Conservation (phyloP, 2,888 invertebrate genomes). For the Drosophila austrosaltans region DNA sequence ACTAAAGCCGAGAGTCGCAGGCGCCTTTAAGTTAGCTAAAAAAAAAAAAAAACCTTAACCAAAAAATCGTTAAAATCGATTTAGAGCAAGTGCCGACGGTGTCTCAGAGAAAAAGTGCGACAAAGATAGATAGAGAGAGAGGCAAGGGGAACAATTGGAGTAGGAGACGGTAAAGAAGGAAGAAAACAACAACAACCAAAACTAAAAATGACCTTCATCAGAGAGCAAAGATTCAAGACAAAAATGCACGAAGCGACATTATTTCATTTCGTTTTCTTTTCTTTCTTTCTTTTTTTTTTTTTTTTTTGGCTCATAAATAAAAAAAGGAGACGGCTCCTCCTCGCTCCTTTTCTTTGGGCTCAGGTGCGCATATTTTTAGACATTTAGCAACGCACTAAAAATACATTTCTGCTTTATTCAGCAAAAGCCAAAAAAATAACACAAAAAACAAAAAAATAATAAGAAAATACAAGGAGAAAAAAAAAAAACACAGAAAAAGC, state of each 20-base stretch:
- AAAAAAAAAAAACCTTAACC: conserved; percentile 17
- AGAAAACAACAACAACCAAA: conserved; percentile 38
- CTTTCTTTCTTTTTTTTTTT: conserved; percentile 12
- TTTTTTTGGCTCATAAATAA: conserved; percentile 72
- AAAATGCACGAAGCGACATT: conserved; percentile 46
- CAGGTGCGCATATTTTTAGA: conserved; percentile 71
- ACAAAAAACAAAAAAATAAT: background rate
- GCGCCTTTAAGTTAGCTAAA: conserved; percentile 43
- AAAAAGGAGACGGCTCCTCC: conserved; percentile 47
- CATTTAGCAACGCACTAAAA: conserved; percentile 75
- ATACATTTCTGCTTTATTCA: conserved; percentile 63
- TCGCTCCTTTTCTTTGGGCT: conserved; percentile 25
- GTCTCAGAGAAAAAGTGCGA: background rate
- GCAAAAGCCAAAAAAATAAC: conserved; percentile 25
- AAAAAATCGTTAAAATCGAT: conserved; percentile 75
- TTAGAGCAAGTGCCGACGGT: conserved; percentile 35
- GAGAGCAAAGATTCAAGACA: conserved; percentile 46
- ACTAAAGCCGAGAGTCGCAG: conserved; percentile 37
- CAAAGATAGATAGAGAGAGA: conserved; percentile 12
- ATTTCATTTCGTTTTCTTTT: conserved; percentile 4
- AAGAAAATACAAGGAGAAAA: conserved; percentile 10
- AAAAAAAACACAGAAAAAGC: conserved; percentile 31
- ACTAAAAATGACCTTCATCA: conserved; percentile 65
- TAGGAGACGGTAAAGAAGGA: background rate
- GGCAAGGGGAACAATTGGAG: background rate